Base-by-base conservation (phyloP, 2,797 vertebrate species). In the Spinus pinus region DNA sequence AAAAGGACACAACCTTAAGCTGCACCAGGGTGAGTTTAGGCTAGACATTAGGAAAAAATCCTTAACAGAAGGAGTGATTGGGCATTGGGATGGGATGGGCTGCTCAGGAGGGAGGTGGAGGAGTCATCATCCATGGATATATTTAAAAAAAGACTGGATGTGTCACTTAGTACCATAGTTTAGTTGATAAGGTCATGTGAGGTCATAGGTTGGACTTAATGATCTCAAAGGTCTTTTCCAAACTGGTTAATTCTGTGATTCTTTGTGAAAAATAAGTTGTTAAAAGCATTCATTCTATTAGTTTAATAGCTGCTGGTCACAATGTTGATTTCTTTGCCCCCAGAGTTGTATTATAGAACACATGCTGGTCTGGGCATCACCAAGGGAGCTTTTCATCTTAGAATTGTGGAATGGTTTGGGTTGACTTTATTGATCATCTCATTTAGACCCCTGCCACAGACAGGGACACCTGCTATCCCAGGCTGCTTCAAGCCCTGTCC, bases 331-430 rank as follows among this genome's bases (percentile, higher is more conserved):
- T 57, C 31, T 70, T 62, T 62, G 23, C 49, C 37, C 57, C 82
- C 50, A 22, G 20, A 56, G 19, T 53, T 53, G 33, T 70, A 6
- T 53, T 33, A 21, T 30, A 33, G 39, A 53, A 53, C 33, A 30
- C 25, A 4, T 0, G 0, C n/a, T 81, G 56, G 4, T 37, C 23
- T 18, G 51, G 14, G 47, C 51, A 20, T 35, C 24, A 6, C 33
- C 60, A 16, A 50, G 5, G 7, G 6, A 41, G 25, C n/a, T 79
- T 54, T 30, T 62, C 14, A 4, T 57, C 64, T 44, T 75, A 30
- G 24, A 62, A 44, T 44, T 23, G 2, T 56, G 30, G 37, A 56
- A 7, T 54, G 50, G 28, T 44, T 62, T 89, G 37, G 18, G 21
- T 44, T 62, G 50, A 33, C 64, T 6, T 57, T 50, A 64, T 39